Evolutionary conservation across 2,888 invertebrate species (phyloP).

Genomic region (Beris morrisii): DNA sequence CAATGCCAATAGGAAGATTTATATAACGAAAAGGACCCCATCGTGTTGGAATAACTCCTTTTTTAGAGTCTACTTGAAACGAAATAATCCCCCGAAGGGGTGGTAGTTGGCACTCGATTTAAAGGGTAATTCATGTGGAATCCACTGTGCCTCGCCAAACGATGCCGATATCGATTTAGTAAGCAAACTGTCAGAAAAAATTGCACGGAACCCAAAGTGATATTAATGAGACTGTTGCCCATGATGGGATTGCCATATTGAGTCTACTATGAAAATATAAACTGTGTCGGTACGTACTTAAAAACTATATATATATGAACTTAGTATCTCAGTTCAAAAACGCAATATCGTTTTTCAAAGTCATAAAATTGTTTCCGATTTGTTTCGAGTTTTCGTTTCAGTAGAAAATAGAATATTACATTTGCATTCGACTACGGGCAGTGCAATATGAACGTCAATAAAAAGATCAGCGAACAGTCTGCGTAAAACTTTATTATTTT

Average conservation of each 20-base stretch:
- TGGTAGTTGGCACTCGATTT: conserved; percentile 17
- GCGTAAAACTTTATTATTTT: no score
- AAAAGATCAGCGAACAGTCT: no score
- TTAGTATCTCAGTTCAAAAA: no score
- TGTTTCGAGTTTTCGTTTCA: no score
- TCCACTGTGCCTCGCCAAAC: conserved; percentile 7
- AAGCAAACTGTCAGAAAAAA: conserved; percentile 7
- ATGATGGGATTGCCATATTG: conserved; percentile 16
- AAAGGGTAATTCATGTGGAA: conserved; percentile 20
- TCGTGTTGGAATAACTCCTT: not conserved
- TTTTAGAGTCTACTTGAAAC: conserved; percentile 15
- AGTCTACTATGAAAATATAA: not conserved
- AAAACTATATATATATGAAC: no score
- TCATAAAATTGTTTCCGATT: no score
- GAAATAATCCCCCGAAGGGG: conserved; percentile 10
- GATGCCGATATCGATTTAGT: conserved; percentile 18
- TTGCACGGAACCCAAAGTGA: conserved; percentile 13
- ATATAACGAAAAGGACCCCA: conserved; percentile 10
- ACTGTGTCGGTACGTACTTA: no score
- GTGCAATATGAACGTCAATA: no score
- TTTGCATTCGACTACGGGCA: no score
- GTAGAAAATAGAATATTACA: no score
- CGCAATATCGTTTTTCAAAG: no score
- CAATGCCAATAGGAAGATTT: conserved; percentile 21
- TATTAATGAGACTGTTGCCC: conserved; percentile 17